Evolutionary conservation across 2,888 invertebrate species (phyloP).

Genomic region (Eumacrocentrus americanus): DNA sequence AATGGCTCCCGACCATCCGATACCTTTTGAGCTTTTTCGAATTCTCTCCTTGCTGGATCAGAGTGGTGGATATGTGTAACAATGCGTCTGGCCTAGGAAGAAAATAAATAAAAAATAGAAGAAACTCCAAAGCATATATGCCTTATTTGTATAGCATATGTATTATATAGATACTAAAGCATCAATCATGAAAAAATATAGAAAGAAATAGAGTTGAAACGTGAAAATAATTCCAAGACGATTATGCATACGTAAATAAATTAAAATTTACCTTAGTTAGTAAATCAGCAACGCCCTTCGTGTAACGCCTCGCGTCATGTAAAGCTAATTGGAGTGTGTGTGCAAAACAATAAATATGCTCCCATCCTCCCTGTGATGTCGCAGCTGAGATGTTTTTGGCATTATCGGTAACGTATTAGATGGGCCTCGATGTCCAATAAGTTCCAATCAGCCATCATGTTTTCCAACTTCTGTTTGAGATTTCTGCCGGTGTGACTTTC

Average conservation of each 20-base stretch:
- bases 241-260: too few species aligned
- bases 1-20: too few species aligned
- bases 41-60: background rate
- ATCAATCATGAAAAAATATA: too few species aligned
- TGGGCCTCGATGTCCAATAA: conserved; percentile 4
- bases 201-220: too few species aligned
- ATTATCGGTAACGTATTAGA: conserved; percentile 21
- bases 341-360: conserved; percentile 21
- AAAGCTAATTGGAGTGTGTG: conserved; percentile 18
- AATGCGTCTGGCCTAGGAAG: background rate
- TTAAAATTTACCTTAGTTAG: conserved; percentile 15
- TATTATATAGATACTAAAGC: too few species aligned
- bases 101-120: too few species aligned
- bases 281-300: conserved; percentile 5
- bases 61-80: background rate
- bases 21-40: background rate
- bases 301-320: conserved; percentile 6
- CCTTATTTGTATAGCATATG: too few species aligned
- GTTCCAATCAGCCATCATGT: conserved; percentile 15
- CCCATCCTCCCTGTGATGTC: conserved; percentile 10
- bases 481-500: conserved; percentile 16
- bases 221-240: too few species aligned
- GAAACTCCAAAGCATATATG: too few species aligned
- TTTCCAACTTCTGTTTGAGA: background rate
- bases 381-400: conserved; percentile 14